Conservation (phyloP, 2,888 invertebrate species). For the Lithodes maja region DNA sequence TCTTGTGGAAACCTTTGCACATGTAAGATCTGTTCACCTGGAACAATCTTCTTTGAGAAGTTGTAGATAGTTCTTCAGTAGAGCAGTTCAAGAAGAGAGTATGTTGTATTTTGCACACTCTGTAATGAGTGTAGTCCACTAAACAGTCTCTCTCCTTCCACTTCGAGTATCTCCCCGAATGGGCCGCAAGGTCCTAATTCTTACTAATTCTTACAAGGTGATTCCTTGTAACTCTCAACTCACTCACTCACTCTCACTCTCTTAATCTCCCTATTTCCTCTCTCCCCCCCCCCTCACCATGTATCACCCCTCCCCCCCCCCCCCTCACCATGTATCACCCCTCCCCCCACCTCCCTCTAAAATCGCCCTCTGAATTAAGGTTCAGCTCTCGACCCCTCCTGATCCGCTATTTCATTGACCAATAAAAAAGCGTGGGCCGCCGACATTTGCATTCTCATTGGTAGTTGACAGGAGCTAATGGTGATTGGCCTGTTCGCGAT, state of each 20-base stretch:
- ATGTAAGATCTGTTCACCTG: too few species aligned
- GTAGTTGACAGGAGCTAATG: neutral
- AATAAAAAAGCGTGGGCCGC: neutral
- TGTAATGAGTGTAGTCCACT: too few species aligned
- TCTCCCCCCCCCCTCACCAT: neutral
- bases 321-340: neutral
- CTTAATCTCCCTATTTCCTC: neutral
- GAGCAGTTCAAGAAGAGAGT: too few species aligned
- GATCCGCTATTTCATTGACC: slow-evolving; percentile 1
- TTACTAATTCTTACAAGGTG: too few species aligned
- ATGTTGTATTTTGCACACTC: too few species aligned
- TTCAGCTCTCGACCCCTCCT: neutral
- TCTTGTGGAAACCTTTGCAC: too few species aligned
- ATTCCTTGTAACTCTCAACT: neutral
- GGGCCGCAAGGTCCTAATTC: too few species aligned
- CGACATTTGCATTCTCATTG: neutral
- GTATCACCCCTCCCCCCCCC: neutral
- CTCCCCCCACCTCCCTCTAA: neutral
- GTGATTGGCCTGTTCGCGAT: neutral
- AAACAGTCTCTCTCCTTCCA: too few species aligned
- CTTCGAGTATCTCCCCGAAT: too few species aligned
- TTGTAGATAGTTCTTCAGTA: too few species aligned
- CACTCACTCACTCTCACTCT: neutral
- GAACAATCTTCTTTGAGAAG: too few species aligned
- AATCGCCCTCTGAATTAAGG: neutral